Conservation (phyloP, 2,888 invertebrate species). For the Gibbula magus region DNA sequence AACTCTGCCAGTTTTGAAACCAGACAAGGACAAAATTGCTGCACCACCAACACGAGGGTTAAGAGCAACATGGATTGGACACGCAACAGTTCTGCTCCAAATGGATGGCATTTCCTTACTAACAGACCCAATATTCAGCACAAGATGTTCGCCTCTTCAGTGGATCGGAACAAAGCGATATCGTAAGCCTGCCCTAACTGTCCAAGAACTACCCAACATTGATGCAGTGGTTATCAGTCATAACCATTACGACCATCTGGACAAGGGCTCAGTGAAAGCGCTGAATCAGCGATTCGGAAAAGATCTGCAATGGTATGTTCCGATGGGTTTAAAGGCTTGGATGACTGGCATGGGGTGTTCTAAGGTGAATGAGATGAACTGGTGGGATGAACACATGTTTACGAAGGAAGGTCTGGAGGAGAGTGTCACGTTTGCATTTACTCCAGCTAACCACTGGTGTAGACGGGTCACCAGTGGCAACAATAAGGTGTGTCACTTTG, state of each 20-base stretch:
- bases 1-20: constrained; percentile 65
- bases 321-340: constrained; percentile 74
- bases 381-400: constrained; percentile 73
- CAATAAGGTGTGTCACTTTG: constrained; percentile 75
- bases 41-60: constrained; percentile 55
- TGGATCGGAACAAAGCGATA: constrained; percentile 73
- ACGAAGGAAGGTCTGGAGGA: constrained; percentile 27
- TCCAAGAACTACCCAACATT: constrained; percentile 75
- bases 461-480: constrained; percentile 73
- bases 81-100: constrained; percentile 76
- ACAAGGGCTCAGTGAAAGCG: constrained; percentile 65
- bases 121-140: constrained; percentile 77
- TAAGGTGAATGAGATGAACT: constrained; percentile 76
- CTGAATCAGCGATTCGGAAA: constrained; percentile 65
- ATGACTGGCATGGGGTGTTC: constrained; percentile 69
- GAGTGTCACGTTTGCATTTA: constrained; percentile 69
- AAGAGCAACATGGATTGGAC: constrained; percentile 76
- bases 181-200: constrained; percentile 61
- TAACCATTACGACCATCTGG: constrained; percentile 78
- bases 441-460: constrained; percentile 78
- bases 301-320: constrained; percentile 76
- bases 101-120: constrained; percentile 74
- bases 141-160: constrained; percentile 71
- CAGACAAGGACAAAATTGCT: constrained; percentile 53
- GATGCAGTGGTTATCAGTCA: constrained; percentile 77